Percentiles rank a stretch among this genome's conserved stretches.
These are phyloP conservation scores for Pseudoips prasinana DNA, from an alignment of 2,888 invertebrate genomes.

Conservation along the genomic window DNA sequence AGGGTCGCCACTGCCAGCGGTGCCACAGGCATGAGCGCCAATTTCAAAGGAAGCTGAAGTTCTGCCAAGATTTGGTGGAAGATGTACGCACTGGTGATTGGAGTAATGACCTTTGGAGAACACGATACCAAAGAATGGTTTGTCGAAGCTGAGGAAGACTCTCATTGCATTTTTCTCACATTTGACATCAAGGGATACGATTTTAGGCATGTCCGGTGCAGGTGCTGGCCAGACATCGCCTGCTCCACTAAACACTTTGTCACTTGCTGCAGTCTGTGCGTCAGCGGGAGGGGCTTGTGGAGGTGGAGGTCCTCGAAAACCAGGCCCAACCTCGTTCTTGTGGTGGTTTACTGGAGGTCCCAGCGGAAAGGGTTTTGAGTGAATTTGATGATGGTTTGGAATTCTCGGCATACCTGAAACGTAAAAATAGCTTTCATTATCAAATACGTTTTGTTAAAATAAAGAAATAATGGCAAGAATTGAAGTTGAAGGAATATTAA, in stretches of 20 bases:
- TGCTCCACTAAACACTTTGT: constrained; percentile 81
- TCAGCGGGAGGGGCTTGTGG: constrained; percentile 73
- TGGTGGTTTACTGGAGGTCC: constrained; percentile 74
- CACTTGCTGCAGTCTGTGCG: constrained; percentile 80
- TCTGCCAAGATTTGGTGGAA: constrained; percentile 93
- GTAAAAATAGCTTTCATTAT: constrained; percentile 15
- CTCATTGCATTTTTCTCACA: constrained; percentile 97
- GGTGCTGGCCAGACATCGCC: constrained; percentile 94
- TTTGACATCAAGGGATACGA: constrained; percentile 94
- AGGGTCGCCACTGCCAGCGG: constrained; percentile 95
- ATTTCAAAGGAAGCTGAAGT: constrained; percentile 95
- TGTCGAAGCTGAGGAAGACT: constrained; percentile 96
- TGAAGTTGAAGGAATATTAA: background rate
- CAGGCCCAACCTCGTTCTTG: constrained; percentile 75
- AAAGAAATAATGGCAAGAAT: background rate
- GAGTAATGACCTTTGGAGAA: constrained; percentile 97
- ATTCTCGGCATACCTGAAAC: constrained; percentile 72
- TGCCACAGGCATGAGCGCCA: constrained; percentile 95
- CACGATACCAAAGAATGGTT: constrained; percentile 97
- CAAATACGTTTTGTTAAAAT: background rate
- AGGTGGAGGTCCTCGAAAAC: constrained; percentile 88
- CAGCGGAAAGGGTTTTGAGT: constrained; percentile 71
- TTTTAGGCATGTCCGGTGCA: constrained; percentile 95
- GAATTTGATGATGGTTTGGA: constrained; percentile 76
- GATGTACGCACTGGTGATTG: constrained; percentile 94